These are phyloP conservation scores for Botia almorhae DNA, from an alignment of 2,797 vertebrate species.

Conservation along the genomic window DNA sequence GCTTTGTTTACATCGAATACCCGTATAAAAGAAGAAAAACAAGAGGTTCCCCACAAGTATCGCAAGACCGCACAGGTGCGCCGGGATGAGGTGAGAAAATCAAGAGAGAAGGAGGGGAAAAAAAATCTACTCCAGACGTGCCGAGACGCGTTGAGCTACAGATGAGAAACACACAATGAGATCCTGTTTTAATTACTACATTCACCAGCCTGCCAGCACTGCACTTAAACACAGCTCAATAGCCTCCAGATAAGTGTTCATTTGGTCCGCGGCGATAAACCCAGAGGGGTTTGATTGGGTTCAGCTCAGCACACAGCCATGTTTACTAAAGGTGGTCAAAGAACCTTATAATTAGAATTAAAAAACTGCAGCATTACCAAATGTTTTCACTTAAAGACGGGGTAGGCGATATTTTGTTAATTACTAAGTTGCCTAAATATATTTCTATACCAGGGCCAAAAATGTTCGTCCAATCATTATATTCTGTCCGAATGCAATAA, in stretches of 20 bases:
- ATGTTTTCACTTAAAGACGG: no score
- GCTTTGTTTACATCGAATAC: background rate
- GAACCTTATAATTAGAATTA: background rate
- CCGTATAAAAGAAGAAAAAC: background rate
- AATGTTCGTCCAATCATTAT: no score
- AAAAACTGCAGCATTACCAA: no score
- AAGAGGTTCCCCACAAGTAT: background rate
- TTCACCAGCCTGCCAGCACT: conserved; percentile 41
- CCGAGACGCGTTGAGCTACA: conserved; percentile 12
- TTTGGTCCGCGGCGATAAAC: conserved; percentile 20
- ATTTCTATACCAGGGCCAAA: no score
- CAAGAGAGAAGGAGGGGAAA: background rate
- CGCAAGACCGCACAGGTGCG: conserved; percentile 12
- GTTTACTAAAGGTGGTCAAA: conserved; percentile 34
- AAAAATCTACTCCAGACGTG: background rate
- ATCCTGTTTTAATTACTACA: conserved; percentile 37
- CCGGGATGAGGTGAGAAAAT: background rate
- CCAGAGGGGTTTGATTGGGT: conserved; percentile 40
- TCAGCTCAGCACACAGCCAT: conserved; percentile 20
- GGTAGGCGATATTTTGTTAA: no score
- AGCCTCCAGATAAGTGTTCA: conserved; percentile 34
- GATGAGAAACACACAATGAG: conserved; percentile 17
- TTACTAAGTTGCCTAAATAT: no score
- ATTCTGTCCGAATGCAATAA: no score
- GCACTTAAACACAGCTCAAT: conserved; percentile 21